Percentiles rank a stretch among this genome's conserved stretches.
These are phyloP conservation scores for Denticeps clupeoides DNA, from an alignment of 2,797 vertebrate genomes.

Conservation along the genomic window DNA sequence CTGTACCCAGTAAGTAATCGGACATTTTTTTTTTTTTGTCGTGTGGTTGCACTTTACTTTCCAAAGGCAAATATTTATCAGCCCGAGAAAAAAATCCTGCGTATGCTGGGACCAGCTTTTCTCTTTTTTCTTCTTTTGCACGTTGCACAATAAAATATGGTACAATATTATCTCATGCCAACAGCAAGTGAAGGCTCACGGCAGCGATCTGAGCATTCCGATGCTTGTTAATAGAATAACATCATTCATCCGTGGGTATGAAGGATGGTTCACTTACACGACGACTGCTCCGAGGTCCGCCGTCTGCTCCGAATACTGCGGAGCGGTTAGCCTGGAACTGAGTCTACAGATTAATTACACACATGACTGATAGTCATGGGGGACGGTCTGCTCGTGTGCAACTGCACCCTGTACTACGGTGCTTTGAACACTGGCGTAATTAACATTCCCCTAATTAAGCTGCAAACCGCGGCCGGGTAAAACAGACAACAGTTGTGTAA, in stretches of 20 bases:
- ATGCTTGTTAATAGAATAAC: conserved; percentile 17
- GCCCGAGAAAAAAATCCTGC: no score
- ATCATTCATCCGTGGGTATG: conserved; percentile 29
- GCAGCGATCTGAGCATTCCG: no score
- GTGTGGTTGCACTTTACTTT: no score
- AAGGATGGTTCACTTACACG: conserved; percentile 6
- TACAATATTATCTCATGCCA: no score
- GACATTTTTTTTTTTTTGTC: no score
- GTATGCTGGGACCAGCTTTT: no score
- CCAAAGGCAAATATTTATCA: no score
- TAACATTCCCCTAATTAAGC: conserved; percentile 30
- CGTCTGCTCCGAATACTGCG: conserved; percentile 5
- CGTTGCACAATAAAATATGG: no score
- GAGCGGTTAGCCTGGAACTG: conserved; percentile 11
- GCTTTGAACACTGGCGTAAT: conserved; percentile 25
- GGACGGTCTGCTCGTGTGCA: conserved; percentile 21
- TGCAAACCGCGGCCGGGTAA: background rate
- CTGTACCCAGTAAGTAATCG: no score
- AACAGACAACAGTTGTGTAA: conserved; percentile 4
- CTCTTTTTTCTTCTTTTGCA: no score
- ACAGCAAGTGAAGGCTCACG: no score
- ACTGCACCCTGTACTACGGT: conserved; percentile 17
- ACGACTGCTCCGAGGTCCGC: conserved; percentile 21
- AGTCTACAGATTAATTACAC: conserved; percentile 30
- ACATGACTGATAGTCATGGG: conserved; percentile 23